Evolutionary conservation across 2,888 invertebrate genomes (phyloP).

Genomic region (Nasonovia ribisnigri): DNA sequence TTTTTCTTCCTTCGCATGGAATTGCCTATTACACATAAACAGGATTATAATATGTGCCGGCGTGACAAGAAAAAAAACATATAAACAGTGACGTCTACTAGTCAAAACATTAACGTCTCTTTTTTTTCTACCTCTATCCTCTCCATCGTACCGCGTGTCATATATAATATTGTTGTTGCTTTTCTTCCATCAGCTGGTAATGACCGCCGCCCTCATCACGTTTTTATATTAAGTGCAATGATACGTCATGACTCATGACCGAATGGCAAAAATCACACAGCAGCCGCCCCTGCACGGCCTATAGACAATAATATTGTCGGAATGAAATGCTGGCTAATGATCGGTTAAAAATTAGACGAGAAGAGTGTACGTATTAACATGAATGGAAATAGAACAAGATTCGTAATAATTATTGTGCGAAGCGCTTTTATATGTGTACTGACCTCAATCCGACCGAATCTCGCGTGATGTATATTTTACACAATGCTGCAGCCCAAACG

Average conservation of each 20-base stretch:
- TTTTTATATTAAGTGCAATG: conserved; percentile 28
- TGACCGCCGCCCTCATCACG: conserved; percentile 60
- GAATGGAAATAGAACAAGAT: background rate
- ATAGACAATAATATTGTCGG: conserved; percentile 8
- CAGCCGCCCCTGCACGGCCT: background rate
- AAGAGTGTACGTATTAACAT: background rate
- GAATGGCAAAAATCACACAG: conserved; percentile 40
- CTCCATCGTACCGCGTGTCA: background rate
- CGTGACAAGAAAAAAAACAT: conserved; percentile 52
- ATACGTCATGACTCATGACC: conserved; percentile 33
- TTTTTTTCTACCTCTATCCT: conserved; percentile 6
- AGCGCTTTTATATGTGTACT: background rate
- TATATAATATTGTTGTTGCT: conserved; percentile 40
- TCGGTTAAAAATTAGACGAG: background rate
- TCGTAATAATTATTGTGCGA: background rate
- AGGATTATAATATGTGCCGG: conserved; percentile 50
- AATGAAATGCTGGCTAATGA: conserved; percentile 22
- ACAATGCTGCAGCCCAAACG: background rate
- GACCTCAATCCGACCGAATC: background rate
- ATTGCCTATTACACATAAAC: conserved; percentile 54
- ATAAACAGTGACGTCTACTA: conserved; percentile 44
- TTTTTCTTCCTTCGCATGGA: conserved; percentile 44
- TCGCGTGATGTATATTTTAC: background rate
- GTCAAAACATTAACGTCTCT: conserved; percentile 63
- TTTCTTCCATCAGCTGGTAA: conserved; percentile 49